A percentile compares a stretch with the other conserved stretches of the same genome.
phyloP scores from a whole-genome alignment of 2,888 invertebrate species.

The Fabriciana adippe region DNA sequence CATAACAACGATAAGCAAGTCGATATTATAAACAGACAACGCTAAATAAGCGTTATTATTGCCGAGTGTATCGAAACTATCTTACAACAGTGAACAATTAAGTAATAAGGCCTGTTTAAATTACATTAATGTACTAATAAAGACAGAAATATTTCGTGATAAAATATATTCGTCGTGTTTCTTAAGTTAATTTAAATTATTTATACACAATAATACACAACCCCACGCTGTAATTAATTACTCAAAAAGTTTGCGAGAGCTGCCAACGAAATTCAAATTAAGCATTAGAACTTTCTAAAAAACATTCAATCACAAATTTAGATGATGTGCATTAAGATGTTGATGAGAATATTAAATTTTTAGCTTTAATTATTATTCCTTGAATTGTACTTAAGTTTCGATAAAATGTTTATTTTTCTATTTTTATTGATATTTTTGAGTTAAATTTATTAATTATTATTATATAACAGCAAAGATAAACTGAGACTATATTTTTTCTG shows the following conservation, averaged over 20 bases:
- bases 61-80: slow-evolving; percentile 28
- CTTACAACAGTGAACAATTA: slow-evolving; percentile 34
- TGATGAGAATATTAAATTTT: too few species aligned
- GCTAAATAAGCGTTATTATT: slow-evolving; percentile 34
- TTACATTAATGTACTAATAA: slow-evolving; percentile 22
- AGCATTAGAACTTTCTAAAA: slow-evolving; percentile 12
- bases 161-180: slow-evolving; percentile 9
- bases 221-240: slow-evolving; percentile 10
- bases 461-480: too few species aligned
- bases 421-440: too few species aligned
- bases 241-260: slow-evolving; percentile 18
- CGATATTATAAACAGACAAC: slow-evolving; percentile 24
- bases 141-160: slow-evolving; percentile 15
- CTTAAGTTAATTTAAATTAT: slow-evolving; percentile 19
- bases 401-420: too few species aligned
- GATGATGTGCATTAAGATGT: too few species aligned
- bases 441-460: too few species aligned
- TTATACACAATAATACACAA: slow-evolving; percentile 24
- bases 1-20: slow-evolving; percentile 26
- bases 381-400: too few species aligned
- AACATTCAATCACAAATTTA: slow-evolving; percentile 2
- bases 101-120: slow-evolving; percentile 38
- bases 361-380: too few species aligned
- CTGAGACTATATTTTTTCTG: too few species aligned
- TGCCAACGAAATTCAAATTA: slow-evolving; percentile 18